Evolutionary conservation across 2,797 vertebrate species (phyloP).

Genomic region (Girardinus metallicus): DNA sequence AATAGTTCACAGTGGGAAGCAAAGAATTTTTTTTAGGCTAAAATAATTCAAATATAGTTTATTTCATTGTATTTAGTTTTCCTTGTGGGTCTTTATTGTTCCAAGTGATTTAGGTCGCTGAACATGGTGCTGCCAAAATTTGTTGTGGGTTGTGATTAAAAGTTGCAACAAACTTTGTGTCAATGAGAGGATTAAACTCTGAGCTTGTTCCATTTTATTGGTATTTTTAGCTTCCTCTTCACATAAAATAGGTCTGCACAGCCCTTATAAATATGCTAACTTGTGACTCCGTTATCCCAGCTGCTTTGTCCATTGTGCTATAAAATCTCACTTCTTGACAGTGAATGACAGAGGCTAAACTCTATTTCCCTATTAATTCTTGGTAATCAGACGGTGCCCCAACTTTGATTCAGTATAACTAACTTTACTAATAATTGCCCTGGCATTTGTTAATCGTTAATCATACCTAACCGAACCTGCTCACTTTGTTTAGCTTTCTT

Average conservation of each 20-base stretch:
- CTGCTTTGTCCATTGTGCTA: too few species aligned
- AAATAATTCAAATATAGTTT: not conserved
- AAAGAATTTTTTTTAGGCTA: not conserved
- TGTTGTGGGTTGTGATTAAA: not conserved
- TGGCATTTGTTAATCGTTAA: too few species aligned
- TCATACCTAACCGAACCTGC: too few species aligned
- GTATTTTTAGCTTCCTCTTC: not conserved
- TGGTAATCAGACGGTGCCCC: too few species aligned
- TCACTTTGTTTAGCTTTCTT: not conserved
- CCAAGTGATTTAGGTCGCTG: not conserved
- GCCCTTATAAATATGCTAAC: not conserved
- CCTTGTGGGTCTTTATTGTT: not conserved
- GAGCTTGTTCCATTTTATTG: not conserved
- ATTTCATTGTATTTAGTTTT: not conserved
- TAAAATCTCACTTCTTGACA: too few species aligned
- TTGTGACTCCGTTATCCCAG: not conserved
- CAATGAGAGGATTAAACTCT: not conserved
- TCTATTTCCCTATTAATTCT: too few species aligned
- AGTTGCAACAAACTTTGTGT: not conserved
- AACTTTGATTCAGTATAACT: too few species aligned
- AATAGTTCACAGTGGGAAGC: not conserved
- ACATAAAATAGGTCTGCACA: not conserved
- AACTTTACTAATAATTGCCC: too few species aligned
- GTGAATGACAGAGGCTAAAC: too few species aligned
- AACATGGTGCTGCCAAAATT: not conserved